phyloP scores from a whole-genome alignment of 1,140 invertebrate genomes.

The Ips nitidus region DNA sequence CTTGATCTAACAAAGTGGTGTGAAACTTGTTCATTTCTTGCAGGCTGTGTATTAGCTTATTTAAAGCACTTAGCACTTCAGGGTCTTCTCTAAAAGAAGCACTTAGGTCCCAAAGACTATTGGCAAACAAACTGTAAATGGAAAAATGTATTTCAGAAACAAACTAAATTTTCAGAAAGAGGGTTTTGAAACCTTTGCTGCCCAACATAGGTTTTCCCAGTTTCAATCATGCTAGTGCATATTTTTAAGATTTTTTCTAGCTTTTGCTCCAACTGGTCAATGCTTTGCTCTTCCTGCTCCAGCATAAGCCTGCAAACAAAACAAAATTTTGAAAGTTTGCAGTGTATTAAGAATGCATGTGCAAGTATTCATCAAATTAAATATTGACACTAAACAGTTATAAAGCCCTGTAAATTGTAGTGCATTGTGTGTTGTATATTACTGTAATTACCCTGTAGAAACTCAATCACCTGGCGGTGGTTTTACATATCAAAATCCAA shows the following conservation, averaged over 20 bases:
- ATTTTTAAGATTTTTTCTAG: conserved; percentile 87
- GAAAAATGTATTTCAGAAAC: not conserved
- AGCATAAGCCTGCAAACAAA: conserved; percentile 69
- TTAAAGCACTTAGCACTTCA: conserved; percentile 66
- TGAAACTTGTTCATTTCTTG: conserved; percentile 92
- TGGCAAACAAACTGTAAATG: conserved; percentile 71
- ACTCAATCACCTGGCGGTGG: not conserved
- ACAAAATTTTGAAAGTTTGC: conserved; percentile 23
- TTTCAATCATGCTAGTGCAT: conserved; percentile 81
- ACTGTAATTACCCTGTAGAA: not conserved
- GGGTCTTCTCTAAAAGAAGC: conserved; percentile 75
- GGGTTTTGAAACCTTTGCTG: conserved; percentile 70
- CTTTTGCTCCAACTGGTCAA: conserved; percentile 83
- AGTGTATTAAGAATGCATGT: conserved; percentile 24
- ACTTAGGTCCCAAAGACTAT: conserved; percentile 81
- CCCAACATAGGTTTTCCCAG: conserved; percentile 82
- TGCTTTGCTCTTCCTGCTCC: conserved; percentile 80
- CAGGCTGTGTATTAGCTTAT: conserved; percentile 73
- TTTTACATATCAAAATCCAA: not conserved
- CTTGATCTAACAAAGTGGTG: conserved; percentile 86
- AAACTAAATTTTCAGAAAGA: not conserved
- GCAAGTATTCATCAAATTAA: conserved; percentile 1
- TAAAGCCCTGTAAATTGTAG: not conserved
- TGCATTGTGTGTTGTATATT: not conserved
- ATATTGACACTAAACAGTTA: not conserved